Evolutionary conservation across 2,888 invertebrate genomes (phyloP), one percentile per base, ranked within the genome.

Genomic region (Acrocyrtus sp.): DNA sequence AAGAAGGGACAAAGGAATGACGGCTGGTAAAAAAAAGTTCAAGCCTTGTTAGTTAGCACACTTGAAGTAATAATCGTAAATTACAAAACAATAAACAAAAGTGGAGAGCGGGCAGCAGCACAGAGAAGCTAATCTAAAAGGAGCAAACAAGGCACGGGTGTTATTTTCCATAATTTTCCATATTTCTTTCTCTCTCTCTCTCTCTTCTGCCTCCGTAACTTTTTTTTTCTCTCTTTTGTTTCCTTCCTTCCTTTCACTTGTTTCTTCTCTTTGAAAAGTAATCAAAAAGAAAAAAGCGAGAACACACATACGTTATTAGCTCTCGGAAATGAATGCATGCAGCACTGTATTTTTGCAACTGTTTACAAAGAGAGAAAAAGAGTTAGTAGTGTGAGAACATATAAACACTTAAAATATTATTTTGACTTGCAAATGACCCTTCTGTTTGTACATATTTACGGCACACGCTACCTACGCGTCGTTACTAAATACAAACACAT

Each of bases 1-100:
- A n/a, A n/a, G n/a, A n/a, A n/a, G n/a, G n/a, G n/a, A n/a, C n/a
- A n/a, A n/a, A n/a, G n/a, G n/a, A n/a, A n/a, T n/a, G n/a, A n/a
- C n/a, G n/a, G n/a, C n/a, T n/a, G n/a, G n/a, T 17, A 53, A 24
- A 19, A 57, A 41, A 57, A 57, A 57, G 41, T 39, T 57, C 56
- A 56, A 57, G 56, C 26, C 57, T 58, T 47, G 58, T 58, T 62
- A 51, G 62, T 62, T 62, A 62, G 51, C 62, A 26, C 62, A 62
- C 62, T 51, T 62, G 51, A 45, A 54, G 63, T 54, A 63, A 63
- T 63, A 63, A 63, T 63, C 63, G 51, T 63, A 63, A 63, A 54
- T 63, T 63, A 63, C 63, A 63, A 63, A 63, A 63, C 63, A 63
- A 63, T 63, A 63, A 63, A 63, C 54, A 63, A 54, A 54, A 61